phyloP scores from a whole-genome alignment of 2,113 vertebrate genomes.

The Hypocryptadius cinnamomeus region DNA sequence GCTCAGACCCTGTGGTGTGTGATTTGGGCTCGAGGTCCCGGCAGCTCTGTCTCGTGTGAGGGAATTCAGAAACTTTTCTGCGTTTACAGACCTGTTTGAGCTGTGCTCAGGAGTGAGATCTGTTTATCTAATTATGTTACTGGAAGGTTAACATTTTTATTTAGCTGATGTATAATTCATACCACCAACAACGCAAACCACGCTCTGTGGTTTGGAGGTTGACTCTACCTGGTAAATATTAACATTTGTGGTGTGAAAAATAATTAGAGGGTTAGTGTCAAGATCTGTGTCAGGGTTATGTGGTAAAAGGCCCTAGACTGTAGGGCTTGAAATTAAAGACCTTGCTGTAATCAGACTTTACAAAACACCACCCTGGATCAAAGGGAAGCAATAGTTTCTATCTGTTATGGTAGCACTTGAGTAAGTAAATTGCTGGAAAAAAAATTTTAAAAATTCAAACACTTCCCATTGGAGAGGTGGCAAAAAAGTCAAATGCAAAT shows the following conservation, averaged over 20 bases:
- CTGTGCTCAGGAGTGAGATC: background rate
- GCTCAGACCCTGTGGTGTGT: fast-evolving
- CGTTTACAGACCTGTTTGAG: background rate
- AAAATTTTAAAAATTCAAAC: background rate
- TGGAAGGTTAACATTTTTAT: background rate
- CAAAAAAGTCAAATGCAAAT: background rate
- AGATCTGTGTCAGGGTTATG: background rate
- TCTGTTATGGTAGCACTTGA: background rate
- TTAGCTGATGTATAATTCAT: background rate
- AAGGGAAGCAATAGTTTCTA: background rate
- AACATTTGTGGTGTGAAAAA: background rate
- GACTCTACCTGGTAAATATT: background rate
- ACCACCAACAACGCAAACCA: background rate
- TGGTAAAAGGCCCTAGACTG: background rate
- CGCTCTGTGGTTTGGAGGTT: background rate
- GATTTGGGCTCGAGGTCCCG: background rate
- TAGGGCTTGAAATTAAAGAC: background rate
- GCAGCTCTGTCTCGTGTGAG: background rate
- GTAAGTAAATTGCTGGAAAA: background rate
- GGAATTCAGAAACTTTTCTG: background rate
- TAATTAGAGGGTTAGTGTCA: background rate
- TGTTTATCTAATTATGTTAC: background rate
- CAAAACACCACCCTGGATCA: background rate
- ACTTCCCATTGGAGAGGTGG: background rate
- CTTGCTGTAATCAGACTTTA: background rate